Percentiles rank a stretch among this genome's conserved stretches.
Evolutionary conservation across 2,797 vertebrate genomes (phyloP).

Genomic region (Synaphobranchus kaupii): DNA sequence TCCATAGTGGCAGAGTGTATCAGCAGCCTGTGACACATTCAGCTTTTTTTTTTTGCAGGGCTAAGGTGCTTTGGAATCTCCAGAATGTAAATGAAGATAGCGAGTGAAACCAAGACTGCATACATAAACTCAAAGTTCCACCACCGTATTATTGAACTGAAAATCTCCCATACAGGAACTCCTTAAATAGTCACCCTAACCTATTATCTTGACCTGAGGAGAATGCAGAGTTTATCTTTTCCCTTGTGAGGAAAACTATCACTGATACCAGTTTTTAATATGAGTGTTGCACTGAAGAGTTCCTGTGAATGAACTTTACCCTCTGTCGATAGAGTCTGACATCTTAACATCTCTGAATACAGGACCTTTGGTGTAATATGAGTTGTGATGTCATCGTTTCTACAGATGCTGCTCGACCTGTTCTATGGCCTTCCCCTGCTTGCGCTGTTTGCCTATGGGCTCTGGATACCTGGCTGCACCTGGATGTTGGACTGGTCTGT

Average conservation of each 20-base stretch:
- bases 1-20: not conserved
- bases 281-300: not conserved
- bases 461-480: constrained; percentile 80
- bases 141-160: not conserved
- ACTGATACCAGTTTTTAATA: not conserved
- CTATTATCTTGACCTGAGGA: not conserved
- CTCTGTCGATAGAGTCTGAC: not conserved
- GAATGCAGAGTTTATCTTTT: not conserved
- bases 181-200: not conserved
- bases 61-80: not conserved
- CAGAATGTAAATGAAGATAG: not conserved
- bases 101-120: not conserved
- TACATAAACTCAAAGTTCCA: not conserved
- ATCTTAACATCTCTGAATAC: not conserved
- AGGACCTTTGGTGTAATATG: not conserved
- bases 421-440: constrained; percentile 85
- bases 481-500: constrained; percentile 88
- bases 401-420: constrained; percentile 84
- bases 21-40: not conserved
- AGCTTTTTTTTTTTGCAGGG: not conserved
- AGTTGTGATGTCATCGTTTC: not conserved
- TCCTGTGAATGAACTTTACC: not conserved
- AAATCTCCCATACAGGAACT: not conserved
- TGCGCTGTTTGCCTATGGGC: constrained; percentile 75
- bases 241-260: not conserved